A percentile compares a stretch with the other conserved stretches of the same genome.
Conservation (phyloP, 2,113 vertebrate genomes). For the Barnardius zonarius region DNA sequence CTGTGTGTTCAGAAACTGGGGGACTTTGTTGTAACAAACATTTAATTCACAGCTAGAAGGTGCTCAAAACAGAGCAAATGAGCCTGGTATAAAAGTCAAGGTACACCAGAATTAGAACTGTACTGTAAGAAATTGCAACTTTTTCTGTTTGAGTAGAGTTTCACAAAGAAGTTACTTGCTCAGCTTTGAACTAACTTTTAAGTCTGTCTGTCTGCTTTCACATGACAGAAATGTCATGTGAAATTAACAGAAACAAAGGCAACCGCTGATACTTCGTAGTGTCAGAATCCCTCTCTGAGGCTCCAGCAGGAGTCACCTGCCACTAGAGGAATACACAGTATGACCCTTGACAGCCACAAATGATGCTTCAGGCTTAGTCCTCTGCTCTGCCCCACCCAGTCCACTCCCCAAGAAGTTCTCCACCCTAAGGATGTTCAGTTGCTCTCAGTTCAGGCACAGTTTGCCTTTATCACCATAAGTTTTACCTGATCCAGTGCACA, state of each 20-base stretch:
- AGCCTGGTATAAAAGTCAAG: background rate
- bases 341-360: background rate
- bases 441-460: background rate
- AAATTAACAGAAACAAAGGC: background rate
- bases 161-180: background rate
- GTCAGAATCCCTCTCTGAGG: rapidly evolving
- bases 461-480: background rate
- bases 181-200: background rate
- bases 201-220: background rate
- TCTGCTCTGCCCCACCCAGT: background rate
- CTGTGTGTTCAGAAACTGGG: background rate
- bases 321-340: background rate
- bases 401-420: background rate
- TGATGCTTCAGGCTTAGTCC: background rate
- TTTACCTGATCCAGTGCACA: background rate
- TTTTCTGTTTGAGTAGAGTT: background rate
- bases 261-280: background rate
- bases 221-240: too few species aligned
- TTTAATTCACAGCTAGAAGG: background rate
- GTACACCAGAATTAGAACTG: background rate
- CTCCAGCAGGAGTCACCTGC: background rate
- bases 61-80: background rate
- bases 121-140: background rate
- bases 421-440: background rate
- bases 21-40: background rate